These are phyloP conservation scores for Sarcophaga variegata DNA, from an alignment of 2,888 invertebrate genomes.

Conservation along the genomic window DNA sequence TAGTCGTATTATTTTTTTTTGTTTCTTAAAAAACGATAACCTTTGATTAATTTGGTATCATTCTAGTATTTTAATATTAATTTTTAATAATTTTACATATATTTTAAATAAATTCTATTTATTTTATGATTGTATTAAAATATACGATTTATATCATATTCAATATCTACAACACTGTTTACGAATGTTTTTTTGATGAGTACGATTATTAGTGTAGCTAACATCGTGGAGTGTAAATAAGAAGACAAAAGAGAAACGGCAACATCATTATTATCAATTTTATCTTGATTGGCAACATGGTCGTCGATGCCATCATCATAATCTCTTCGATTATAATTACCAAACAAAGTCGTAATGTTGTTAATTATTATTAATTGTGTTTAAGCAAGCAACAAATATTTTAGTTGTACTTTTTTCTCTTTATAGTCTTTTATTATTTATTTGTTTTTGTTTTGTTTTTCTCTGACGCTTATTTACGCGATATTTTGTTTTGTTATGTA, in stretches of 20 bases:
- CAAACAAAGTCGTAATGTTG: slow-evolving; percentile 9
- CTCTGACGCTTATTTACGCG: not conserved
- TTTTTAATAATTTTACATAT: too few relatives aligned
- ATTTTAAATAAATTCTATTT: too few relatives aligned
- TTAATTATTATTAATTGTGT: slow-evolving; percentile 19
- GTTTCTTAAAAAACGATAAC: too few relatives aligned
- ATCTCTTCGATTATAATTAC: slow-evolving; percentile 2
- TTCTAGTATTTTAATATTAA: too few relatives aligned
- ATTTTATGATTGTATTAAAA: too few relatives aligned
- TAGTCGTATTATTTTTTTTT: too few relatives aligned
- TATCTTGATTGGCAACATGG: not conserved
- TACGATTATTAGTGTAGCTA: not conserved
- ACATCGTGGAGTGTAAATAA: slow-evolving; percentile 32
- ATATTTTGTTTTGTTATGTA: too few relatives aligned
- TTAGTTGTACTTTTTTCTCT: not conserved
- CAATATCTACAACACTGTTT: too few relatives aligned
- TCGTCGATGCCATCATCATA: not conserved
- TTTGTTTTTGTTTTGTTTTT: slow-evolving; percentile 1
- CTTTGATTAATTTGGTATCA: too few relatives aligned
- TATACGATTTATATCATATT: too few relatives aligned
- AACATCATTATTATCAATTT: slow-evolving; percentile 15
- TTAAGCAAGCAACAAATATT: not conserved
- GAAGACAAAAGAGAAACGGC: not conserved
- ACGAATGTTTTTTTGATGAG: too few relatives aligned
- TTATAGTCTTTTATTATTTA: slow-evolving; percentile 12